Evolutionary conservation across 2,113 vertebrate genomes (phyloP).

Genomic region (Hiodon alosoides): DNA sequence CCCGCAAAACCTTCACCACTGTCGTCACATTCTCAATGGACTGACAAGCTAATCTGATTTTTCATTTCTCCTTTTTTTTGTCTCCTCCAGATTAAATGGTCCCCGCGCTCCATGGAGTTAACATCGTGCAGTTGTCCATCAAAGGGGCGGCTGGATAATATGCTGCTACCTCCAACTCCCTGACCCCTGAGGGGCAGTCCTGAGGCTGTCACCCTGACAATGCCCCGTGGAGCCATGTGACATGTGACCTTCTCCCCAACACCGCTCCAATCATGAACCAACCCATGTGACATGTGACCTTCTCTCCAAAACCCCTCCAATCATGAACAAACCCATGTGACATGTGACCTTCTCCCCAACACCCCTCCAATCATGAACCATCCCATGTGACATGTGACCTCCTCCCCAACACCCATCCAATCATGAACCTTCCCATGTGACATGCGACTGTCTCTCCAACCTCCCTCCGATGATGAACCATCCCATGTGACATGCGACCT

Average conservation of each 20-base stretch:
- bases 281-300: not conserved
- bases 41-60: not conserved
- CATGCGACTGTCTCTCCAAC: not conserved
- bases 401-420: constrained; percentile 4
- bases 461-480: not conserved
- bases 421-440: constrained; percentile 17
- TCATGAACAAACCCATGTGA: constrained; percentile 17
- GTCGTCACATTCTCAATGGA: not conserved
- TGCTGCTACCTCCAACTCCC: constrained; percentile 17
- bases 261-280: not conserved
- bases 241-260: not conserved
- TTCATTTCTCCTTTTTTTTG: not conserved
- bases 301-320: constrained; percentile 1
- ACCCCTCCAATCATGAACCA: not conserved
- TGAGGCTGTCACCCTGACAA: not conserved
- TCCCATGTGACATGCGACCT: not conserved
- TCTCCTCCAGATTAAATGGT: constrained; percentile 15
- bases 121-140: not conserved
- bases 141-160: not conserved
- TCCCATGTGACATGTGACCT: not conserved
- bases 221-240: not conserved
- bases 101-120: not conserved
- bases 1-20: not conserved
- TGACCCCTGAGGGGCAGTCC: constrained; percentile 1
- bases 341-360: not conserved